A percentile compares a stretch with the other conserved stretches of the same genome.
These are phyloP conservation scores for Heliconius eleuchia DNA, from an alignment of 1,140 invertebrate genomes.

Conservation along the genomic window DNA sequence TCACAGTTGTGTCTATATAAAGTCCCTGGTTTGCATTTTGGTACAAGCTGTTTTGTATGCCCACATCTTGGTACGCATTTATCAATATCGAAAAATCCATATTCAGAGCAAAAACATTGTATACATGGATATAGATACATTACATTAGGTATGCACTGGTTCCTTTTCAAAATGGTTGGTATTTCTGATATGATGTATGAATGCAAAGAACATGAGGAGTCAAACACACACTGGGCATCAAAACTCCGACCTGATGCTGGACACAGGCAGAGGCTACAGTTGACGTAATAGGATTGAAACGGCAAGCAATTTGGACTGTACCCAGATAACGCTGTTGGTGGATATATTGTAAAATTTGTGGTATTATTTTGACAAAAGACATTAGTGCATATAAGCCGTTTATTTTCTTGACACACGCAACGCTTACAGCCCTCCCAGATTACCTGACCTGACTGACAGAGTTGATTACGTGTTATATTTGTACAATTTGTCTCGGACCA, in stretches of 20 bases:
- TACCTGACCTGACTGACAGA: constrained; percentile 55
- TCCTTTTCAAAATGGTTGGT: constrained; percentile 38
- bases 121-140: constrained; percentile 67
- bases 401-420: constrained; percentile 61
- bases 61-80: constrained; percentile 64
- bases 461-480: constrained; percentile 42
- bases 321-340: constrained; percentile 20
- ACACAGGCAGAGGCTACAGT: constrained; percentile 66
- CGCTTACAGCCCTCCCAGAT: constrained; percentile 58
- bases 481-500: constrained; percentile 55
- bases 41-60: constrained; percentile 15
- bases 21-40: constrained; percentile 53
- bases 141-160: constrained; percentile 63
- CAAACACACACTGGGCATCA: constrained; percentile 56
- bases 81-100: constrained; percentile 52
- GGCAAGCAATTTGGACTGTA: constrained; percentile 55
- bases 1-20: constrained; percentile 62
- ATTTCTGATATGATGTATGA: constrained; percentile 33
- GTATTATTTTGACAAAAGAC: constrained; percentile 41
- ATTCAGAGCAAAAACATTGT: constrained; percentile 65
- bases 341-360: constrained; percentile 3
- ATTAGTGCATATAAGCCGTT: constrained; percentile 55
- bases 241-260: constrained; percentile 54
- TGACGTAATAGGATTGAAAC: constrained; percentile 62
- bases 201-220: constrained; percentile 52